Base-by-base conservation (phyloP, 2,797 vertebrate species). In the Amniataba percoides region DNA sequence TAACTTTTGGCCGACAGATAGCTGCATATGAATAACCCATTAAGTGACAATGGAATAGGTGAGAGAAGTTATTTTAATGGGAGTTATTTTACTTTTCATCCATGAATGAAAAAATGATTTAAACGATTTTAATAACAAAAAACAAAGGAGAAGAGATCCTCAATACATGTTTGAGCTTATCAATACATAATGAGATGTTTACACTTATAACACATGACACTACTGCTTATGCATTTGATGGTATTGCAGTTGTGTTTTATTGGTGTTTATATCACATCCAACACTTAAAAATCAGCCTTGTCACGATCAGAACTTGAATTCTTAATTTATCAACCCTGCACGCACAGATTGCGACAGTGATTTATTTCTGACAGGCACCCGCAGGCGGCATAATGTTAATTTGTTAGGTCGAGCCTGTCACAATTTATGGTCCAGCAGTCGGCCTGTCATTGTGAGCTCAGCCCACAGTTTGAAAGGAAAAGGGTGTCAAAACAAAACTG, bases 331-430 rank as follows among this genome's bases (percentile, higher is more conserved):
- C 16, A 15, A 8, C 23, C 8, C 16, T 14, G 40, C 19, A 15
- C 0, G 0, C 21, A 43, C 23, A 65, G 11, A 58, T 36, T 51
- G 23, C 16, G 36, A 53, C 46, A 55, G 7, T 64, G 15, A 73
- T 49, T n/a, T 57, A 56, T 58, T 52, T 61, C 39, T 65, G 34
- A 61, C 55, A 67, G 46, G 31, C 53, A 57, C 55, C 49, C 1
- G 7, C 53, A 60, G 53, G 77, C 63, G 27, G 12, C 57, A 60
- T 68, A 21, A 69, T 57, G 49, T 49, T 80, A 61, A 82, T 70
- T 77, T 80, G 52, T 77, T 49, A 34, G 34, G 45, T 61, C 3
- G 13, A 62, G 60, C 67, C 19, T 36, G 45, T 49, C n/a, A 45
- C 18, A 72, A 60, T 75, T 73, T 59, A 78, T 58, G 34, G 57